These are phyloP conservation scores for Rhynchotus rufescens DNA, from an alignment of 2,797 vertebrate species.

Conservation along the genomic window DNA sequence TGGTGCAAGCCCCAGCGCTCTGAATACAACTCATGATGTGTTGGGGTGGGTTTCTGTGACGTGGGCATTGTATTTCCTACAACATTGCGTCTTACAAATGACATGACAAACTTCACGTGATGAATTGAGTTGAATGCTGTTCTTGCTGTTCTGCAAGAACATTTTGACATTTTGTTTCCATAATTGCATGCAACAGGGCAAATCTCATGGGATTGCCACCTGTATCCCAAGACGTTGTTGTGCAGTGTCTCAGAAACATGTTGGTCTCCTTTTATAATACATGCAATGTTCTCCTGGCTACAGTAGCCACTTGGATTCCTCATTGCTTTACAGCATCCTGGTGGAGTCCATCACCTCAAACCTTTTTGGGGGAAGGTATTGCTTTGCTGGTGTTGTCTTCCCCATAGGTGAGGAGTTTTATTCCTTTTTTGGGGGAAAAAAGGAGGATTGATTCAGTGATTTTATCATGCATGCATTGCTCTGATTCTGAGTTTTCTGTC, in stretches of 20 bases:
- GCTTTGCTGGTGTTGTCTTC: background rate
- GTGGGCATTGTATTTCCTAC: background rate
- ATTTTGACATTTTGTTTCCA: background rate
- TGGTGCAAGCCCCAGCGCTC: background rate
- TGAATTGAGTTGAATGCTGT: background rate
- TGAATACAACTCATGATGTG: background rate
- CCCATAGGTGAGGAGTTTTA: background rate
- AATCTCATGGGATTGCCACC: background rate
- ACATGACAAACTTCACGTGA: background rate
- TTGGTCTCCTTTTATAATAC: background rate
- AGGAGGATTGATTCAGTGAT: background rate
- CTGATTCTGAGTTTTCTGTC: background rate
- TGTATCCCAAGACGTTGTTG: background rate
- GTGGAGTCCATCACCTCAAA: background rate
- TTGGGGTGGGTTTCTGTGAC: background rate
- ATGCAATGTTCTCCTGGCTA: background rate
- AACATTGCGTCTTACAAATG: background rate
- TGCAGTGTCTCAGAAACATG: background rate
- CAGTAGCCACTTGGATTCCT: background rate
- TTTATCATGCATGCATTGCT: background rate
- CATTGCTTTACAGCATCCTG: background rate
- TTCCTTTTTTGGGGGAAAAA: background rate
- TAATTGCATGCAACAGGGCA: background rate
- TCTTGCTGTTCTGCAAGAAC: too few species aligned
- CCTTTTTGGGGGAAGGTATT: background rate